phyloP scores from a whole-genome alignment of 1,140 invertebrate species.

The Protaetia brevitarsis region DNA sequence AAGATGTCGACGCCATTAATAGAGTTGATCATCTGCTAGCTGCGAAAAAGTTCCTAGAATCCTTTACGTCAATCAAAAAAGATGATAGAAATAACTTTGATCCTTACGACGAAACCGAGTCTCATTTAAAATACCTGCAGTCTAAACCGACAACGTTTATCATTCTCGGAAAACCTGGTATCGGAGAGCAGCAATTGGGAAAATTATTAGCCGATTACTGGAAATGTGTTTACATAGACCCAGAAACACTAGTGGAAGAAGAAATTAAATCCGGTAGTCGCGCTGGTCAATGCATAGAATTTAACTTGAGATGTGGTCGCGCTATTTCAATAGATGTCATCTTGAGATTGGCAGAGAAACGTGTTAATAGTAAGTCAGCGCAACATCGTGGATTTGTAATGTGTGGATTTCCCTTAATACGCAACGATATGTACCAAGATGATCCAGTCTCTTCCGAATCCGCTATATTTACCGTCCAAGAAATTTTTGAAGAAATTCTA shows the following conservation, averaged over 20 bases:
- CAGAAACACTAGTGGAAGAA: slow-evolving; percentile 52
- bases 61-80: slow-evolving; percentile 19
- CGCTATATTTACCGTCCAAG: slow-evolving; percentile 47
- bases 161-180: slow-evolving; percentile 57
- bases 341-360: slow-evolving; percentile 50
- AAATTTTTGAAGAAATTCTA: slow-evolving; percentile 50
- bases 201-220: slow-evolving; percentile 54
- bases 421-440: slow-evolving; percentile 44
- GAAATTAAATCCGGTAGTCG: slow-evolving; percentile 53
- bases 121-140: slow-evolving; percentile 51
- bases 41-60: slow-evolving; percentile 26
- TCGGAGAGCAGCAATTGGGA: slow-evolving; percentile 52
- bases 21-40: slow-evolving; percentile 38
- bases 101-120: slow-evolving; percentile 46
- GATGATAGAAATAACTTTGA: slow-evolving; percentile 26
- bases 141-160: slow-evolving; percentile 54
- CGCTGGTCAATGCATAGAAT: slow-evolving; percentile 53
- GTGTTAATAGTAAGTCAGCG: slow-evolving; percentile 51
- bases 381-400: slow-evolving; percentile 58
- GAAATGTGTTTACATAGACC: slow-evolving; percentile 57
- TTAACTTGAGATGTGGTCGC: slow-evolving; percentile 53
- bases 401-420: slow-evolving; percentile 57
- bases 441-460: slow-evolving; percentile 51
- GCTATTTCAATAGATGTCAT: slow-evolving; percentile 50
- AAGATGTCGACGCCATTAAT: slow-evolving; percentile 46